Conservation (phyloP, 1,140 invertebrate species). For the Trichomalopsis sarcophagae region DNA sequence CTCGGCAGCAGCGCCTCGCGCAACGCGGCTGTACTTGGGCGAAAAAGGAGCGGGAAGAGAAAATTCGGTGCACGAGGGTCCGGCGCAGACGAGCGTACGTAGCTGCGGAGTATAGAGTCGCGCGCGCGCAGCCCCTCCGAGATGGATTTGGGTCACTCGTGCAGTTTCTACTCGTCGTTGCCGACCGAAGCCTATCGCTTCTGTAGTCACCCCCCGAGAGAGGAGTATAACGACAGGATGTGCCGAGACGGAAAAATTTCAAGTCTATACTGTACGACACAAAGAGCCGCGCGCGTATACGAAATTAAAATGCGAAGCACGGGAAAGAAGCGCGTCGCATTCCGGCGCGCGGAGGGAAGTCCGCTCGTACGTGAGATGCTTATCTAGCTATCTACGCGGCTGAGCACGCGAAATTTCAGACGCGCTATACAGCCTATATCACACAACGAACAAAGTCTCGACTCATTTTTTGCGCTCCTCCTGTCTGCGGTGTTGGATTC, state of each 20-base stretch:
- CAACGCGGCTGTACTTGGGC: no score
- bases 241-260: no score
- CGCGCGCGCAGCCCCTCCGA: neutral
- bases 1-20: no score
- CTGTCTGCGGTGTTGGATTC: neutral
- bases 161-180: neutral
- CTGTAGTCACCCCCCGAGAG: neutral
- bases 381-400: slow-evolving; percentile 6
- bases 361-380: slow-evolving; percentile 30
- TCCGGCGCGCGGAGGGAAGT: slow-evolving; percentile 30
- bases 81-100: neutral
- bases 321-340: neutral
- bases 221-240: no score
- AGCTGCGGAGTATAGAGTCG: neutral
- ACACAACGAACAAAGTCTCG: no score
- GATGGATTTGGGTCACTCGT: neutral
- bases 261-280: no score
- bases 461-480: neutral
- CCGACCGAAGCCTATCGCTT: neutral
- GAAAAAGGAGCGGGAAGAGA: no score
- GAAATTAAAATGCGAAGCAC: slow-evolving; percentile 40
- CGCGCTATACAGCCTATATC: neutral
- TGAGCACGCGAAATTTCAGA: neutral
- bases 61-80: no score
- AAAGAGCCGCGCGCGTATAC: neutral